Conservation (phyloP, 2,888 invertebrate species). For the Callimorpha dominula region DNA sequence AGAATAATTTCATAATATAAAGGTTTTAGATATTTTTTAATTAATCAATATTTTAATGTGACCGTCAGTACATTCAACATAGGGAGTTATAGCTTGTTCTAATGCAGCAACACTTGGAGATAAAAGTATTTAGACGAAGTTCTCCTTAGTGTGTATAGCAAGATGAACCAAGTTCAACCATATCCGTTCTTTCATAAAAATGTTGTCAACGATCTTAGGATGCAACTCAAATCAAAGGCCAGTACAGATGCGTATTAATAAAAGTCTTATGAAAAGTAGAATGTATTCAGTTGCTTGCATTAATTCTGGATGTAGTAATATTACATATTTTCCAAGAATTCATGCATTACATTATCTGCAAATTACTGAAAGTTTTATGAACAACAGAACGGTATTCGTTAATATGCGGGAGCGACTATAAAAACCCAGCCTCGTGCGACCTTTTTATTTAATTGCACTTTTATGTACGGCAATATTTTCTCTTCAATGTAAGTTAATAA, state of each 20-base stretch:
- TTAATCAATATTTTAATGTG: neutral
- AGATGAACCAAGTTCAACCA: neutral
- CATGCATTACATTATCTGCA: neutral
- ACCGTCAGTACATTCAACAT: neutral
- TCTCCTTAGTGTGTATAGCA: too few species aligned
- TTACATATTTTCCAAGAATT: neutral
- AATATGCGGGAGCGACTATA: conserved; percentile 31
- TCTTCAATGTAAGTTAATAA: conserved; percentile 27
- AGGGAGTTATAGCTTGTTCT: neutral
- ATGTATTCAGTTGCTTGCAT: neutral
- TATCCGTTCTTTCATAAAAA: neutral
- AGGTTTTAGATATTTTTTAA: neutral
- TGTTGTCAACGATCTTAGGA: neutral
- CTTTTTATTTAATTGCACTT: conserved; percentile 51
- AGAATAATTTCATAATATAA: neutral
- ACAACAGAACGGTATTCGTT: conserved; percentile 21
- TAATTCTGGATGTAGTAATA: neutral
- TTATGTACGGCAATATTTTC: conserved; percentile 36
- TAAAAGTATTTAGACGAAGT: neutral
- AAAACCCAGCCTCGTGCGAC: conserved; percentile 31
- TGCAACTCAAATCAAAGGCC: too few species aligned
- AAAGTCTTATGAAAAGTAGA: neutral
- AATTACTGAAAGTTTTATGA: conserved; percentile 18
- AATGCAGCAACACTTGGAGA: neutral
- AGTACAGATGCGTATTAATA: too few species aligned